These are phyloP conservation scores for Eilema sororculum DNA, from an alignment of 2,888 invertebrate species.

Conservation along the genomic window DNA sequence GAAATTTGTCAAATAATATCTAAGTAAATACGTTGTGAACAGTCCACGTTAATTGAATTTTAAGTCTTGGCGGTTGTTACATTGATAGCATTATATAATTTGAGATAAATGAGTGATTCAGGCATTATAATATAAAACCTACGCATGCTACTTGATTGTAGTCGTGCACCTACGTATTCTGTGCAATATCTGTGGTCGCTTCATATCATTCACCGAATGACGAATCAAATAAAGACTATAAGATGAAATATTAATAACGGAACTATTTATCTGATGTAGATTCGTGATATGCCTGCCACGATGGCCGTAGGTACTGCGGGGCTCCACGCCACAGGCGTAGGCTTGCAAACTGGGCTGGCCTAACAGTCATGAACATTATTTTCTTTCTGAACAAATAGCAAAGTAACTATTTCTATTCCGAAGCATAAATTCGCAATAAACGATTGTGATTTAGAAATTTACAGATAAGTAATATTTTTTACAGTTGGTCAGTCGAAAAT, in stretches of 20 bases:
- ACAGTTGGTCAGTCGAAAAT: constrained; percentile 86
- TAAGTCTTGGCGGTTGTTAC: constrained; percentile 56
- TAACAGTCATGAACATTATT: constrained; percentile 27
- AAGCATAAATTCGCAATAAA: constrained; percentile 62
- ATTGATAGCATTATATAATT: constrained; percentile 51
- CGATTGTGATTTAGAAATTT: constrained; percentile 57
- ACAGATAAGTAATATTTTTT: constrained; percentile 70
- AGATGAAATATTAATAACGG: constrained; percentile 42
- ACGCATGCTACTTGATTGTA: constrained; percentile 53
- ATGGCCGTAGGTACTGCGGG: constrained; percentile 32
- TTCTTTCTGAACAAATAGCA: constrained; percentile 31
- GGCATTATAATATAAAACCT: constrained; percentile 58
- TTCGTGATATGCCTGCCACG: constrained; percentile 51
- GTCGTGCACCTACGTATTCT: constrained; percentile 56
- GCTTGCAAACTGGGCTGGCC: constrained; percentile 9
- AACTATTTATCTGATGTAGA: constrained; percentile 39
- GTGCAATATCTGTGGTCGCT: constrained; percentile 48
- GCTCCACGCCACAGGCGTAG: constrained; percentile 5
- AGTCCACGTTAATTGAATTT: constrained; percentile 60
- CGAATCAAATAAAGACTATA: constrained; percentile 49
- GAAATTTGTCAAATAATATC: constrained; percentile 62
- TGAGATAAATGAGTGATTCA: constrained; percentile 53
- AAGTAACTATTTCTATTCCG: constrained; percentile 47
- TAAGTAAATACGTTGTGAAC: constrained; percentile 57
- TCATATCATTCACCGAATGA: constrained; percentile 45